Evolutionary conservation across 2,797 vertebrate species (phyloP).

Genomic region (Forpus xanthops): DNA sequence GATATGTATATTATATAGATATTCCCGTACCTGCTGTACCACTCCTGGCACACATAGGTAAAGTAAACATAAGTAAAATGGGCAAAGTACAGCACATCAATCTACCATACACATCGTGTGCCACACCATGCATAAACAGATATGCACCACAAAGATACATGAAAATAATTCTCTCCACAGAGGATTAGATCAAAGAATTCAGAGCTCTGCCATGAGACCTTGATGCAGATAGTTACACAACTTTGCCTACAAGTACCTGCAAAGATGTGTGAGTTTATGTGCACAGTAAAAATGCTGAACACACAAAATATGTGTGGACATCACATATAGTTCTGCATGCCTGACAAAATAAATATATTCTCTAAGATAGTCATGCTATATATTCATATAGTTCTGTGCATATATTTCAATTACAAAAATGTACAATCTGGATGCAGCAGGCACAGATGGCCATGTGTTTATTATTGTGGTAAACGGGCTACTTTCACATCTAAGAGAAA

Average conservation of each 20-base stretch:
- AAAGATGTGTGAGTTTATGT: background rate
- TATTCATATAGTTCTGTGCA: background rate
- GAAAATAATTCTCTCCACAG: background rate
- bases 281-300: accelerated
- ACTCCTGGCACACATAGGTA: background rate
- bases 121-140: background rate
- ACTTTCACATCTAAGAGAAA: background rate
- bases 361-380: background rate
- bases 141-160: background rate
- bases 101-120: accelerated
- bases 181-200: background rate
- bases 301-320: accelerated
- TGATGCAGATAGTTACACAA: accelerated
- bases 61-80: background rate
- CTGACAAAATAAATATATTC: background rate
- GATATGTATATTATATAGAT: conserved; percentile 52
- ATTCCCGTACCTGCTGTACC: background rate
- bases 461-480: accelerated
- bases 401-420: background rate
- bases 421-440: background rate
- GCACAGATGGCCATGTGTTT: accelerated
- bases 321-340: background rate
- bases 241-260: background rate
- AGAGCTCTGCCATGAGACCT: background rate
- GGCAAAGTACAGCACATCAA: background rate